phyloP scores from a whole-genome alignment of 2,113 vertebrate genomes.

The Zosterops borbonicus region DNA sequence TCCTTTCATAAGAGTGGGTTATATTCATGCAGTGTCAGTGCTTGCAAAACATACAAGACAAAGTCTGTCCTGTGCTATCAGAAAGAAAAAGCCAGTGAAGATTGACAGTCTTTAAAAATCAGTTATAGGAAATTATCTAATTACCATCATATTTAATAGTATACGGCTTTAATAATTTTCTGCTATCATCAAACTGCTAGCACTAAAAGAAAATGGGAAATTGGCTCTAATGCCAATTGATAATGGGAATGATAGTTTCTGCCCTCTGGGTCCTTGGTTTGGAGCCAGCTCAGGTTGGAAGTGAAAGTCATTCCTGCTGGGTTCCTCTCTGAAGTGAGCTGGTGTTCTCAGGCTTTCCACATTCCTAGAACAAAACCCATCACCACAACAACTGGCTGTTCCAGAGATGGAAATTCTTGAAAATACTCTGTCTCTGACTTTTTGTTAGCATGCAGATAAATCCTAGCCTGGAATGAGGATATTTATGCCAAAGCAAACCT shows the following conservation, averaged over 20 bases:
- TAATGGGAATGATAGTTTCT: not conserved
- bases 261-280: not conserved
- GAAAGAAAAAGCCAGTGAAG: not conserved
- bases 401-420: not conserved
- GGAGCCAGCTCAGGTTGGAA: constrained; percentile 24
- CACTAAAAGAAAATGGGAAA: not conserved
- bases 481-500: not conserved
- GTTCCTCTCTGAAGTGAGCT: not conserved
- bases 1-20: not conserved
- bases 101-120: not conserved
- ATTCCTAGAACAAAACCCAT: not conserved
- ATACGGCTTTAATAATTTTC: constrained; percentile 16
- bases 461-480: not conserved
- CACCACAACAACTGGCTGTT: not conserved
- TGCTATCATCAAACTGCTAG: constrained; percentile 18
- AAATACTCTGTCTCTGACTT: not conserved
- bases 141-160: constrained; percentile 15
- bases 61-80: not conserved
- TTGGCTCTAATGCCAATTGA: not conserved
- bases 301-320: not conserved
- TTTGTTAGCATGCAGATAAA: not conserved
- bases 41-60: not conserved
- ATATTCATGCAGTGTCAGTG: not conserved
- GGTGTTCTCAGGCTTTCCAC: not conserved
- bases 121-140: constrained; percentile 4